Evolutionary conservation across 2,888 invertebrate genomes (phyloP).

Genomic region (Incurvaria masculella): DNA sequence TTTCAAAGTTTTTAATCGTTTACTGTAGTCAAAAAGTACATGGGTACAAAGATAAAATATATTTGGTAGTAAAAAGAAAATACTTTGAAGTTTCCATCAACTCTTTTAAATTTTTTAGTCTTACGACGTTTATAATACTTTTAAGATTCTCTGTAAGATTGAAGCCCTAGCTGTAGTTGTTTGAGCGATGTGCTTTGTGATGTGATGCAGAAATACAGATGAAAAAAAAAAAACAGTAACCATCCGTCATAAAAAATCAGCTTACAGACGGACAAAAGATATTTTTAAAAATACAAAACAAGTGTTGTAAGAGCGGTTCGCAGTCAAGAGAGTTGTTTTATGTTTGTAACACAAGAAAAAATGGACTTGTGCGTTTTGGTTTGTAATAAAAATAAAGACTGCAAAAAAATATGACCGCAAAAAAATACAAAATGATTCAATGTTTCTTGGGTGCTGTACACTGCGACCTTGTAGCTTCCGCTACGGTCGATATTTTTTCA

Average conservation of each 20-base stretch:
- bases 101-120: too few relatives aligned
- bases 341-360: constrained; percentile 47
- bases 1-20: too few relatives aligned
- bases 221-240: constrained; percentile 10
- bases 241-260: constrained; percentile 18
- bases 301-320: constrained; percentile 34
- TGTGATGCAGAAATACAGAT: constrained; percentile 17
- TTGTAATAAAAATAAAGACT: constrained; percentile 30
- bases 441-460: not conserved
- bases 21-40: too few relatives aligned
- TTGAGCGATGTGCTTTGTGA: constrained; percentile 4
- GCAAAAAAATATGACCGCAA: constrained; percentile 36
- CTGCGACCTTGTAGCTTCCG: not conserved
- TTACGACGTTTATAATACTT: too few relatives aligned
- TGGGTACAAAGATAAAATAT: too few relatives aligned
- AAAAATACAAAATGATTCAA: constrained; percentile 29
- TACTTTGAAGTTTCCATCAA: too few relatives aligned
- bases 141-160: too few relatives aligned
- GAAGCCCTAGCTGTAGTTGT: not conserved
- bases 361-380: constrained; percentile 38
- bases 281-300: constrained; percentile 43
- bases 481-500: not conserved
- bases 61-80: too few relatives aligned
- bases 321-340: constrained; percentile 13
- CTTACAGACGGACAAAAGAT: constrained; percentile 31